phyloP scores from a whole-genome alignment of 2,797 vertebrate species.

The Apogon hyalosoma region DNA sequence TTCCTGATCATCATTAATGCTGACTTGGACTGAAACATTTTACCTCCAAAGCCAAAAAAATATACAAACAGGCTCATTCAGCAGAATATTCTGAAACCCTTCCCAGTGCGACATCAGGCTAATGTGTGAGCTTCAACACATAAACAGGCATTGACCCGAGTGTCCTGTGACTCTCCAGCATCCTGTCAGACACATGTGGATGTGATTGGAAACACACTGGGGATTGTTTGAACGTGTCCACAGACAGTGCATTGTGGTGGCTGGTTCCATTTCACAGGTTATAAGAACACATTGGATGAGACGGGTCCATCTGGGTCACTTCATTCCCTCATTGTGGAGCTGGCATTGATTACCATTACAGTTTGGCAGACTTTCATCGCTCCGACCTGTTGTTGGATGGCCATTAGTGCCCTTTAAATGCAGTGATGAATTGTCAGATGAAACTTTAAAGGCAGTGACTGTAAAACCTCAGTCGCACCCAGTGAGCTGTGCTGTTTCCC shows the following conservation, averaged over 20 bases:
- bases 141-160: slow-evolving; percentile 43
- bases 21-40: too few relatives aligned
- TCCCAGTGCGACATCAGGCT: slow-evolving; percentile 6
- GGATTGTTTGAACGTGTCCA: slow-evolving; percentile 56
- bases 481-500: not conserved
- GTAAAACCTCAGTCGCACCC: slow-evolving; percentile 3
- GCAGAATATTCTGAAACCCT: not conserved
- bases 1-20: too few relatives aligned
- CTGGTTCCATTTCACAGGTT: slow-evolving; percentile 49
- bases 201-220: slow-evolving; percentile 61
- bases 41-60: not conserved
- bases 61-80: not conserved
- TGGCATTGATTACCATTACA: slow-evolving; percentile 83
- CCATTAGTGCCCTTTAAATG: slow-evolving; percentile 71
- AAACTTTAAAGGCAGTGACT: slow-evolving; percentile 29
- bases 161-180: slow-evolving; percentile 56
- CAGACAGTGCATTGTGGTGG: slow-evolving; percentile 51
- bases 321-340: slow-evolving; percentile 76
- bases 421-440: slow-evolving; percentile 52
- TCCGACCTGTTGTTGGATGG: slow-evolving; percentile 70
- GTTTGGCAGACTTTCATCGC: slow-evolving; percentile 58
- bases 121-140: slow-evolving; percentile 28
- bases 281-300: slow-evolving; percentile 52
- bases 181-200: slow-evolving; percentile 68
- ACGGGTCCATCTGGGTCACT: slow-evolving; percentile 72